Conservation (phyloP, 2,888 invertebrate genomes). For the Eupsilia transversa region DNA sequence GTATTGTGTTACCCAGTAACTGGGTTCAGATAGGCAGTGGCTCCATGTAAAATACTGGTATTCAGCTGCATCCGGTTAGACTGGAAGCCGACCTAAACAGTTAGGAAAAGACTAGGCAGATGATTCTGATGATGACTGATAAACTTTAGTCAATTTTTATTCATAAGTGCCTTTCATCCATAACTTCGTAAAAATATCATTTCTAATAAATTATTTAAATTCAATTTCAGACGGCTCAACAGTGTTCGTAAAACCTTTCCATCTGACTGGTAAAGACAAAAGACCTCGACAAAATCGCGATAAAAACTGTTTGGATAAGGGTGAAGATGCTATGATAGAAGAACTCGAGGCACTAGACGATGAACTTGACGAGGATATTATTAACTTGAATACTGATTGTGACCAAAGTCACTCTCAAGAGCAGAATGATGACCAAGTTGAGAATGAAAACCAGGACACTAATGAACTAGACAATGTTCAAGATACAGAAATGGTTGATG, state of each 20-base stretch:
- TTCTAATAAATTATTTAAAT: neutral
- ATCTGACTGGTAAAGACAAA: constrained; percentile 45
- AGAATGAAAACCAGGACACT: neutral
- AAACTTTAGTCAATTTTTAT: neutral
- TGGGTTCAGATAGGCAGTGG: neutral
- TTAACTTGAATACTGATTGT: neutral
- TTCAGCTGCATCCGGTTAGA: neutral
- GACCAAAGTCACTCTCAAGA: neutral
- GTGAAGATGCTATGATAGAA: neutral
- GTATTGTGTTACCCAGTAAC: neutral
- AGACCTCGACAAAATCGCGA: neutral
- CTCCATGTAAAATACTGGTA: neutral
- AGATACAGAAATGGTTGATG: constrained; percentile 3
- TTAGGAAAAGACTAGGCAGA: neutral
- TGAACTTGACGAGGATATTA: constrained; percentile 17
- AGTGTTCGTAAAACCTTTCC: constrained; percentile 55
- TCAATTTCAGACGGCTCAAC: constrained; percentile 37
- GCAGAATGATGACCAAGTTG: neutral
- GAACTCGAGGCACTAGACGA: neutral
- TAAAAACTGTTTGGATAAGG: neutral
- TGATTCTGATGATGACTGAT: neutral
- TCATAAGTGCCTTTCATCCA: neutral
- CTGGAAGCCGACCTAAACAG: neutral
- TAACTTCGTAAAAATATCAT: neutral
- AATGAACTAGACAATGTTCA: neutral